Percentiles rank a stretch among this genome's conserved stretches.
These are phyloP conservation scores for Drosophila prosaltans DNA, from an alignment of 1,140 invertebrate genomes.

Conservation along the genomic window DNA sequence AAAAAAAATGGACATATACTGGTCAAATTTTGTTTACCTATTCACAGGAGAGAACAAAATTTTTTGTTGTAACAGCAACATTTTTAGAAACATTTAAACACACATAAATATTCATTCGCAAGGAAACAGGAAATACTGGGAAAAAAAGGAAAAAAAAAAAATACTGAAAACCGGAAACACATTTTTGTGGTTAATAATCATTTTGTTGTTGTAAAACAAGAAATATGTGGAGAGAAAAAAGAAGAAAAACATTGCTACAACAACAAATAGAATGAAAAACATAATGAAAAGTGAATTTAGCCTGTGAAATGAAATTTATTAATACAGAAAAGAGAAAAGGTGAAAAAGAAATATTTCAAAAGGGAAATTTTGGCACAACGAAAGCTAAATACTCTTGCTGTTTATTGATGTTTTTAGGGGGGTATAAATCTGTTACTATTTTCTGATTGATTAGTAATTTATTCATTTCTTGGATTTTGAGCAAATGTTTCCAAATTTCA, in stretches of 20 bases:
- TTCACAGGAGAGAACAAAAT: conserved; percentile 1
- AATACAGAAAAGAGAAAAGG: conserved; percentile 2
- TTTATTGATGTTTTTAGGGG: not conserved
- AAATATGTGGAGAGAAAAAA: not conserved
- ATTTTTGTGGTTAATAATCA: conserved; percentile 22
- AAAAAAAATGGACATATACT: not conserved
- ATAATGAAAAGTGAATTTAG: conserved; percentile 19
- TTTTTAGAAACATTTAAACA: conserved; percentile 16
- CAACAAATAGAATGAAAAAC: conserved; percentile 8
- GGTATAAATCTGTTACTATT: no score
- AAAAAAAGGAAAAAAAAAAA: not conserved
- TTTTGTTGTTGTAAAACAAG: conserved; percentile 11
- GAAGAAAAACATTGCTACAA: not conserved
- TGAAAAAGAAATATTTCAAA: not conserved
- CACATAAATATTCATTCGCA: conserved; percentile 16
- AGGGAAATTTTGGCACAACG: not conserved
- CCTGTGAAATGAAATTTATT: conserved; percentile 8
- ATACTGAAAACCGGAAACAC: conserved; percentile 8
- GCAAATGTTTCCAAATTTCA: no score
- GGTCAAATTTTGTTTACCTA: not conserved
- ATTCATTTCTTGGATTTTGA: no score
- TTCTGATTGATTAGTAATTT: no score
- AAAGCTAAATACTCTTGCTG: no score
- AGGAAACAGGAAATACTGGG: not conserved
- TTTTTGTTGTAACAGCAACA: conserved; percentile 23